These are phyloP conservation scores for Ophioninae sp. DNA, from an alignment of 2,888 invertebrate species.

Conservation along the genomic window DNA sequence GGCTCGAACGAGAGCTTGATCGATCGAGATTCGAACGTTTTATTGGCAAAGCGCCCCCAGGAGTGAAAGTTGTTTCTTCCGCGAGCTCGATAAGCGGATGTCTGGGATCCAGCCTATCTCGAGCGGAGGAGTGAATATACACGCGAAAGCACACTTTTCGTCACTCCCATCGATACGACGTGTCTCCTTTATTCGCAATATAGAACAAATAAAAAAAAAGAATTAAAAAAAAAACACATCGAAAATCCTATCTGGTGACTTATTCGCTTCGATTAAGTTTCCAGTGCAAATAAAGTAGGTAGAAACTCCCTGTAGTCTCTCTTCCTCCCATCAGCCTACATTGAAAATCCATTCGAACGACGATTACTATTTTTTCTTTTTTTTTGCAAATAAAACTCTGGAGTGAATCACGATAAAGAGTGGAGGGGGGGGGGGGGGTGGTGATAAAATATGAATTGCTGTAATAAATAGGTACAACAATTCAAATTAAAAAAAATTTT, in stretches of 20 bases:
- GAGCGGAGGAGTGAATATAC: constrained; percentile 22
- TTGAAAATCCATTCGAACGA: too few species aligned
- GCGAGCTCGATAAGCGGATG: constrained; percentile 42
- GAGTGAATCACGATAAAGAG: too few species aligned
- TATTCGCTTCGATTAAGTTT: constrained; percentile 6
- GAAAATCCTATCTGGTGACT: constrained; percentile 40
- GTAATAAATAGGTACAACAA: too few species aligned
- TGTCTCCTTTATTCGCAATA: constrained; percentile 14
- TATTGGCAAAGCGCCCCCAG: constrained; percentile 41
- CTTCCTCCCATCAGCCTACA: not conserved
- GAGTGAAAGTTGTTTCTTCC: constrained; percentile 59
- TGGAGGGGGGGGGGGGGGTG: too few species aligned
- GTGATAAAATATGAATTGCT: too few species aligned
- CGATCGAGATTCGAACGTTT: constrained; percentile 18
- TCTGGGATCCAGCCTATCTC: constrained; percentile 23
- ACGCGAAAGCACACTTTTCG: constrained; percentile 30
- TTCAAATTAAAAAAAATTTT: too few species aligned
- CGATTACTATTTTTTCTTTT: too few species aligned
- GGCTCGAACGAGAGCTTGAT: constrained; percentile 29
- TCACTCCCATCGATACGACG: constrained; percentile 18
- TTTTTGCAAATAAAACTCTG: too few species aligned
- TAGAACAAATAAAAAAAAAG: not conserved
- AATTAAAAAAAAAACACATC: not conserved
- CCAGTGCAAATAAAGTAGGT: constrained; percentile 4
- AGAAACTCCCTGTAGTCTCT: not conserved